Percentiles rank a stretch among this genome's conserved stretches.
These are phyloP conservation scores for Tetanocera ferruginea DNA, from an alignment of 2,888 invertebrate genomes.

Conservation along the genomic window DNA sequence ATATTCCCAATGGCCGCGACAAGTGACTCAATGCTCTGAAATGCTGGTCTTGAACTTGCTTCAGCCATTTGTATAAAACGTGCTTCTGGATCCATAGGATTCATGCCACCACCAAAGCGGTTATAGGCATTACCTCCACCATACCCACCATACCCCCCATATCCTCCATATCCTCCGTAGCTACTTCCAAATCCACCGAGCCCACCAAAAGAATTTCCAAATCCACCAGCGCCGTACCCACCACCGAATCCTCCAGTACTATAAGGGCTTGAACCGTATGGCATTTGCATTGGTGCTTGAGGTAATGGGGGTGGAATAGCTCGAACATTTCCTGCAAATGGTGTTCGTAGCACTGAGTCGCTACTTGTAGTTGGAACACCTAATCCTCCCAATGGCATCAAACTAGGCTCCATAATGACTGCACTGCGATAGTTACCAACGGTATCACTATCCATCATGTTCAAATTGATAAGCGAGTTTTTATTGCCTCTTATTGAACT, in stretches of 20 bases:
- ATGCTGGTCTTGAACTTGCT: conserved; percentile 91
- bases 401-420: conserved; percentile 58
- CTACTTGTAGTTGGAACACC: conserved; percentile 30
- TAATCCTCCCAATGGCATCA: conserved; percentile 53
- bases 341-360: conserved; percentile 58
- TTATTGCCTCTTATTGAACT: conserved; percentile 40
- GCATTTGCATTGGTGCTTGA: conserved; percentile 50
- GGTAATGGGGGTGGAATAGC: conserved; percentile 57
- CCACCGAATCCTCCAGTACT: conserved; percentile 43
- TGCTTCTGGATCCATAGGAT: conserved; percentile 64
- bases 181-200: conserved; percentile 47
- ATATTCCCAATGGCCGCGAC: conserved; percentile 93
- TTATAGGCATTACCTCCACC: conserved; percentile 63
- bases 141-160: conserved; percentile 48
- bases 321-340: conserved; percentile 61
- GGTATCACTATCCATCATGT: conserved; percentile 54
- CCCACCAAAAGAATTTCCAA: conserved; percentile 51
- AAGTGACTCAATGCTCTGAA: conserved; percentile 93
- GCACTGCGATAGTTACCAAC: conserved; percentile 60
- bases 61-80: conserved; percentile 89
- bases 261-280: conserved; percentile 43
- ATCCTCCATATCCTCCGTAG: conserved; percentile 35
- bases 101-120: conserved; percentile 59
- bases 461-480: not conserved
- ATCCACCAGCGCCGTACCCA: conserved; percentile 55